These are phyloP conservation scores for Gambelia wislizenii DNA, from an alignment of 2,797 vertebrate species.

Conservation along the genomic window DNA sequence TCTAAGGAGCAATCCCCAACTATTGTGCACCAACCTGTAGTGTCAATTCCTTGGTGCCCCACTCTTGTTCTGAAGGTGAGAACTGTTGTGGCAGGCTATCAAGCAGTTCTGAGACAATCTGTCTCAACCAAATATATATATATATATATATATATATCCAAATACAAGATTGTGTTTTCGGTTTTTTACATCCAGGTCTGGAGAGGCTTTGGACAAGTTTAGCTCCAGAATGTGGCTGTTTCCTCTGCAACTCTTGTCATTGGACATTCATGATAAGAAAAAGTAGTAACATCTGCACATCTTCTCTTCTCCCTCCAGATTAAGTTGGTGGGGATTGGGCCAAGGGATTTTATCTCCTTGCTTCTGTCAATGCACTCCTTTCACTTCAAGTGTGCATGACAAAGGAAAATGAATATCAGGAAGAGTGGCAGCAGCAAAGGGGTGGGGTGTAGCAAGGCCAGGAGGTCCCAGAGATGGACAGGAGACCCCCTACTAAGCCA, in stretches of 20 bases:
- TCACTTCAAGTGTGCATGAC: background rate
- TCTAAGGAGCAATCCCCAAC: too few relatives aligned
- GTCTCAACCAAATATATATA: too few relatives aligned
- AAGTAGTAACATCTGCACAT: background rate
- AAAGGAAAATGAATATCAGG: background rate
- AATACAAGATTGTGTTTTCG: too few relatives aligned
- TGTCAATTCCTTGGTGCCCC: background rate
- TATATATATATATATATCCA: too few relatives aligned
- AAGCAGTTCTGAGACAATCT: too few relatives aligned
- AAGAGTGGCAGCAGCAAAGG: background rate
- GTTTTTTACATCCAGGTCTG: too few relatives aligned
- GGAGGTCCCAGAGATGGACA: background rate
- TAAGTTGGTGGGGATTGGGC: background rate
- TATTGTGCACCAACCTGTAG: background rate
- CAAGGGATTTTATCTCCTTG: background rate
- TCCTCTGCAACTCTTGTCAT: background rate
- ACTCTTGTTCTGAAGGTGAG: too few relatives aligned
- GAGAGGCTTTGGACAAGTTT: too few relatives aligned
- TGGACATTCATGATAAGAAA: background rate
- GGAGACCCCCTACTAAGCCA: too few relatives aligned
- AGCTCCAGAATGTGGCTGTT: background rate
- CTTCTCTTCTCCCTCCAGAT: background rate
- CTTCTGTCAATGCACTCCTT: background rate
- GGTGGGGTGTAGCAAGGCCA: background rate
- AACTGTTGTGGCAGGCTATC: too few relatives aligned